Evolutionary conservation across 2,888 invertebrate genomes (phyloP).

Genomic region (Dysmachus trigonus): DNA sequence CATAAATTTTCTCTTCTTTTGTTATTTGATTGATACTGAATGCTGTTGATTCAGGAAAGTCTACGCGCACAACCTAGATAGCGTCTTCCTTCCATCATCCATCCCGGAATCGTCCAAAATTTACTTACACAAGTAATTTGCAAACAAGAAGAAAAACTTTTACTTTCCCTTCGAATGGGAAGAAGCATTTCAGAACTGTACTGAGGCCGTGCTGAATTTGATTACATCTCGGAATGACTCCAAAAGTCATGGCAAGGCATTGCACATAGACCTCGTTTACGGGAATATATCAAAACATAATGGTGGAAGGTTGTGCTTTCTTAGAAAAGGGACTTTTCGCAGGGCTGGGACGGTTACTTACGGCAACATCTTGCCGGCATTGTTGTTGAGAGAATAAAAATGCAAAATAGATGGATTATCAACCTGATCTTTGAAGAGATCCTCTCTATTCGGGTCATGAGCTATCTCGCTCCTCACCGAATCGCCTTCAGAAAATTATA

Average conservation of each 20-base stretch:
- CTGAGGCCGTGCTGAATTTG: not conserved
- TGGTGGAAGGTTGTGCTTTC: not conserved
- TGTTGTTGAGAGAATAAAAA: slow-evolving; percentile 14
- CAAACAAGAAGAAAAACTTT: not conserved
- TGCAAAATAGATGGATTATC: slow-evolving; percentile 36
- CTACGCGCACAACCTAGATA: not conserved
- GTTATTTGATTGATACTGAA: not conserved
- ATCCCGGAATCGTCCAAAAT: not conserved
- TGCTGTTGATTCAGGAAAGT: not conserved
- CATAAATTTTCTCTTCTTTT: not conserved
- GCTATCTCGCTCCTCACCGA: not conserved
- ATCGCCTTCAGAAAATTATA: not conserved
- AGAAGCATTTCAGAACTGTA: not conserved
- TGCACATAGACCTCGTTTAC: not conserved
- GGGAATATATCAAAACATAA: slow-evolving; percentile 5
- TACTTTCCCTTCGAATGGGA: not conserved
- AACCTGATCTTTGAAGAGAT: slow-evolving; percentile 8
- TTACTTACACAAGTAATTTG: not conserved
- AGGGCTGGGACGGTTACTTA: not conserved
- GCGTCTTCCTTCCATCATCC: not conserved
- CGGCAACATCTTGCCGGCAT: slow-evolving; percentile 12
- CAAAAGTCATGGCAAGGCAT: not conserved
- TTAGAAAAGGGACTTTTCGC: not conserved
- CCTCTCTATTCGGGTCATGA: not conserved
- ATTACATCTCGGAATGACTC: not conserved